Base-by-base conservation (phyloP, 2,113 vertebrate species). In the Megalops atlanticus region DNA sequence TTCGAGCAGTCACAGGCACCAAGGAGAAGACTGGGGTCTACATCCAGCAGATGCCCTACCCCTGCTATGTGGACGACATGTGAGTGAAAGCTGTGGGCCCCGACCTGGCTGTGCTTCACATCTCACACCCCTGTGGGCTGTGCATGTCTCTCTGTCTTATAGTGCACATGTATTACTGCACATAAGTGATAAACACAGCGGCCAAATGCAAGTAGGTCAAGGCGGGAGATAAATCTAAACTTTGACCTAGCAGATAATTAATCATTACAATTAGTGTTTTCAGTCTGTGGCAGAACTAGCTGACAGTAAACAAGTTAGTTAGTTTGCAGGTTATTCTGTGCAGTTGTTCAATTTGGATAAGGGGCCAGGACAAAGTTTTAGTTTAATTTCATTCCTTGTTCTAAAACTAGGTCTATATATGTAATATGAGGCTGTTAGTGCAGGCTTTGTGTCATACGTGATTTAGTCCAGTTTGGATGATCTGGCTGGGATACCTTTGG, bases 1-100 rank as follows among this genome's bases (percentile, higher is more conserved):
- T 99, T 85, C 92, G 96, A 72, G 93, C 95, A 0, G 73, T 97
- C 82, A 98, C 98, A 0, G 97, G 97, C 77, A 92, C 89, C 0
- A 95, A 96, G 89, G 96, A 96, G 92, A 97, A 93, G 85, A 98
- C 94, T 0, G 98, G 98, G 0, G 95, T 99, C 49, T 99, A 99
- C 76, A 91, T 99, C 83, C 98, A 99, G 85, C 98, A 99, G 93
- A 99, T 99, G 98, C 98, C 98, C 0, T 99, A 99, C 71, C 98
- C 98, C 0, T 99, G 98, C 87, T 99, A 98, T 0, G 98, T 99
- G 0, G 98, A 99, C 86, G 98, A 99, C 87, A 96, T 98, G 98
- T 99, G 88, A 78, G 96, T 92, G 45, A 1, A 1, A 69, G 15
- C 38, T 21, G 39, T 33, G 24, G 58, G 75, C 75, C 35, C 18